These are phyloP conservation scores for Loris lydekkerianus DNA, from an alignment of 2,797 vertebrate genomes.

Conservation along the genomic window DNA sequence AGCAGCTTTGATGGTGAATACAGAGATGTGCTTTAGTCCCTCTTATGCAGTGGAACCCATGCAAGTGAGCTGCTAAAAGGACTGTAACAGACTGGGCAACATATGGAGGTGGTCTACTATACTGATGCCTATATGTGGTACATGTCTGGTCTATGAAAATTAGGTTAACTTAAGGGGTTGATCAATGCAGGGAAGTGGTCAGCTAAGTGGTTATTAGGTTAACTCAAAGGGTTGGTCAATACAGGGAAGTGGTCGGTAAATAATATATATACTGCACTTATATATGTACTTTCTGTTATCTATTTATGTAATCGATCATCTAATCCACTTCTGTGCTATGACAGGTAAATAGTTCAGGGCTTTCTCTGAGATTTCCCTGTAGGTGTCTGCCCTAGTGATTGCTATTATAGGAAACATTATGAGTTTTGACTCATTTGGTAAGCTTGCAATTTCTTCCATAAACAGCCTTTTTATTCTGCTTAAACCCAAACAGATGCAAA, in stretches of 20 bases:
- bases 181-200: too few relatives aligned
- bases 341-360: conserved; percentile 74
- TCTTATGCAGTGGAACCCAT: not conserved
- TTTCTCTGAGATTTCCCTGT: conserved; percentile 79
- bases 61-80: too few relatives aligned
- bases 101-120: too few relatives aligned
- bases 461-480: conserved; percentile 49
- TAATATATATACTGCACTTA: not conserved
- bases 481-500: not conserved
- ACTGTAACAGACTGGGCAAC: too few relatives aligned
- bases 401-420: conserved; percentile 78
- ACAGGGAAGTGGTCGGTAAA: too few relatives aligned
- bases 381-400: conserved; percentile 79
- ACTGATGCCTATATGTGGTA: too few relatives aligned
- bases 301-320: conserved; percentile 6
- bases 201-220: too few relatives aligned
- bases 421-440: conserved; percentile 81
- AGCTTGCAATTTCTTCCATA: conserved; percentile 71
- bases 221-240: too few relatives aligned
- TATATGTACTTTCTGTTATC: not conserved
- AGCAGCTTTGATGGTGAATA: not conserved
- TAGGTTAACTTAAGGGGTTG: too few relatives aligned
- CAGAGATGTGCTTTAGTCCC: conserved; percentile 73
- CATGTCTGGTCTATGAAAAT: too few relatives aligned
- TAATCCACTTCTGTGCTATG: conserved; percentile 55